A percentile compares a stretch with the other conserved stretches of the same genome.
Evolutionary conservation across 1,140 invertebrate species (phyloP).

Genomic region (Andricus grossulariae): DNA sequence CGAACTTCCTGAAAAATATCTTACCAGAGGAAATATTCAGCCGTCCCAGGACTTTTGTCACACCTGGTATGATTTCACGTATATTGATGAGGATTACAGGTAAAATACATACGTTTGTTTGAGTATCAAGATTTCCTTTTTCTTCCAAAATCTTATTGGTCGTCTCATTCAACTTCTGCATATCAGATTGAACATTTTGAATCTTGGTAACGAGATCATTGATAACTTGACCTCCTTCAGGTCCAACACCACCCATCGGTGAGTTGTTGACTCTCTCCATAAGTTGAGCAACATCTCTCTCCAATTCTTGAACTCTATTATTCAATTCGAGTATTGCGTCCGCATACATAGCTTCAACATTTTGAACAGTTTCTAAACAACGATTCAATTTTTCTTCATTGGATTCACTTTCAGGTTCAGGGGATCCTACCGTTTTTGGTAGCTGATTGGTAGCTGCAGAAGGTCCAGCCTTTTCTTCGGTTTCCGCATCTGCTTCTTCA

Average conservation of each 20-base stretch:
- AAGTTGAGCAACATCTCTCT: not conserved
- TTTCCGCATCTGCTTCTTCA: not conserved
- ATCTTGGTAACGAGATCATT: conserved; percentile 64
- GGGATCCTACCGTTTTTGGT: no score
- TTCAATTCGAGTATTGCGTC: conserved; percentile 46
- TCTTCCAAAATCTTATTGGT: conserved; percentile 65
- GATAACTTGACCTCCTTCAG: conserved; percentile 37
- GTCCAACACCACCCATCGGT: not conserved
- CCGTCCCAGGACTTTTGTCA: no score
- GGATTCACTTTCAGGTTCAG: not conserved
- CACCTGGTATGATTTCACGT: no score
- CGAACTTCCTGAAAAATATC: no score
- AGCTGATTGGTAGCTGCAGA: not conserved
- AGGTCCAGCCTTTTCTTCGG: not conserved
- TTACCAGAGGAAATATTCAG: no score
- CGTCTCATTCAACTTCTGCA: conserved; percentile 63
- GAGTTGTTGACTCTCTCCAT: not conserved
- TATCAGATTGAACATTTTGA: conserved; percentile 63
- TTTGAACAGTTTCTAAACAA: conserved; percentile 44
- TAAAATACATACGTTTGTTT: conserved; percentile 49
- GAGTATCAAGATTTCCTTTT: conserved; percentile 38
- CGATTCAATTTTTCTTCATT: not conserved
- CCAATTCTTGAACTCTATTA: not conserved
- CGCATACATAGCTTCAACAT: conserved; percentile 55
- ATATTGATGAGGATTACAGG: no score